Conservation (phyloP, 2,797 vertebrate species). For the Pteronotus mesoamericanus region DNA sequence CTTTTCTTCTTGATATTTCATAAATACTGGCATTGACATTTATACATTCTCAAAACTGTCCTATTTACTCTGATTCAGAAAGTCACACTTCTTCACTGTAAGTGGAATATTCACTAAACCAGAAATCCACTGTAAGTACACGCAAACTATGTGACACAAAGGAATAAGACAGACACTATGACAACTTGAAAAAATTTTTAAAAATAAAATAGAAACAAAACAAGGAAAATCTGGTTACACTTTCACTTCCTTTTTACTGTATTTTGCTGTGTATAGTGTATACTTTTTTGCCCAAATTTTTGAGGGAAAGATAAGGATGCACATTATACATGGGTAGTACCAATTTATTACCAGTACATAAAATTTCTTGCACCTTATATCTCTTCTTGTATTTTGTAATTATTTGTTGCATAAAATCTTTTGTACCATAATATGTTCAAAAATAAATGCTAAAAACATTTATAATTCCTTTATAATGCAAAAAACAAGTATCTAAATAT, state of each 20-base stretch:
- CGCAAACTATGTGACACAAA: background rate
- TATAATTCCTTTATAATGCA: too few relatives aligned
- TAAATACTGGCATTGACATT: background rate
- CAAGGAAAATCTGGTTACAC: background rate
- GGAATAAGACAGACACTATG: background rate
- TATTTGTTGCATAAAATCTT: too few relatives aligned
- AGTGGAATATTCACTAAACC: background rate
- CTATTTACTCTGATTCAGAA: slow-evolving; percentile 38
- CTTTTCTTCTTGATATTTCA: slow-evolving; percentile 6
- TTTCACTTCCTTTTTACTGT: background rate
- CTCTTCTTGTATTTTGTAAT: too few relatives aligned
- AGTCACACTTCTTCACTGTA: background rate
- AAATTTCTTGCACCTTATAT: too few relatives aligned
- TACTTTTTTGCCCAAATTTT: too few relatives aligned
- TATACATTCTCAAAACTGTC: slow-evolving; percentile 22
- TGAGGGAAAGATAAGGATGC: too few relatives aligned
- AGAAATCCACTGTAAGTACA: background rate
- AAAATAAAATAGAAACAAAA: background rate
- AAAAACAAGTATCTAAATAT: too few relatives aligned
- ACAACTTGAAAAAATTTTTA: background rate
- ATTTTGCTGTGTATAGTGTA: too few relatives aligned
- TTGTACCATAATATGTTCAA: too few relatives aligned
- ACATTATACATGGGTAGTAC: too few relatives aligned
- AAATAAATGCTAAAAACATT: too few relatives aligned
- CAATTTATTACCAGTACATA: too few relatives aligned